Percentiles rank a stretch among this genome's conserved stretches.
phyloP scores from a whole-genome alignment of 2,888 invertebrate species.

The Aporophyla lueneburgensis region DNA sequence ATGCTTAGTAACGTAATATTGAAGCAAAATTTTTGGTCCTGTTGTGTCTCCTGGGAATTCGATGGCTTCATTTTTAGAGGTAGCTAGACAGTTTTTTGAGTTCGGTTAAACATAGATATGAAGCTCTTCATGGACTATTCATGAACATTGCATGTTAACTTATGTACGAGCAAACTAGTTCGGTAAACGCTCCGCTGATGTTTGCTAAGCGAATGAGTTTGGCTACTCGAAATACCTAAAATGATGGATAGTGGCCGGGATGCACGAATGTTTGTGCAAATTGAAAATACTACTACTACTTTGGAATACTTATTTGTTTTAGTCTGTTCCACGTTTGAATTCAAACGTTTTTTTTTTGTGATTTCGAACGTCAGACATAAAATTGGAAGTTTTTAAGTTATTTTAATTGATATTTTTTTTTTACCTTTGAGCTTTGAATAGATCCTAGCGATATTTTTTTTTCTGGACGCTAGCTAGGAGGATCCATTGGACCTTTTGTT shows the following conservation, averaged over 20 bases:
- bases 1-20: constrained; percentile 12
- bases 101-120: constrained; percentile 28
- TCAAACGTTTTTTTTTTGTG: neutral
- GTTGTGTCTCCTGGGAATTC: constrained; percentile 14
- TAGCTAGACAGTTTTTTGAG: constrained; percentile 21
- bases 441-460: neutral
- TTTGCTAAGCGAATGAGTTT: constrained; percentile 64
- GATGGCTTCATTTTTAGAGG: constrained; percentile 27
- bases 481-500: too few species aligned
- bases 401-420: neutral
- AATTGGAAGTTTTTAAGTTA: neutral
- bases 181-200: constrained; percentile 43
- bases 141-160: constrained; percentile 53
- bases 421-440: too few species aligned
- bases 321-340: neutral
- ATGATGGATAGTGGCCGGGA: constrained; percentile 23
- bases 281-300: too few species aligned
- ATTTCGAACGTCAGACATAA: neutral
- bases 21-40: constrained; percentile 8
- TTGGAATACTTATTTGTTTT: constrained; percentile 10
- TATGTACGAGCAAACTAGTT: constrained; percentile 41
- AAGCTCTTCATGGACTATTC: constrained; percentile 53
- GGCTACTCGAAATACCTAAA: constrained; percentile 48
- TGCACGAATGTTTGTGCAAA: constrained; percentile 23
- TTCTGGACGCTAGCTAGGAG: too few species aligned